phyloP scores from a whole-genome alignment of 2,113 vertebrate species.

The Heterochromis multidens region DNA sequence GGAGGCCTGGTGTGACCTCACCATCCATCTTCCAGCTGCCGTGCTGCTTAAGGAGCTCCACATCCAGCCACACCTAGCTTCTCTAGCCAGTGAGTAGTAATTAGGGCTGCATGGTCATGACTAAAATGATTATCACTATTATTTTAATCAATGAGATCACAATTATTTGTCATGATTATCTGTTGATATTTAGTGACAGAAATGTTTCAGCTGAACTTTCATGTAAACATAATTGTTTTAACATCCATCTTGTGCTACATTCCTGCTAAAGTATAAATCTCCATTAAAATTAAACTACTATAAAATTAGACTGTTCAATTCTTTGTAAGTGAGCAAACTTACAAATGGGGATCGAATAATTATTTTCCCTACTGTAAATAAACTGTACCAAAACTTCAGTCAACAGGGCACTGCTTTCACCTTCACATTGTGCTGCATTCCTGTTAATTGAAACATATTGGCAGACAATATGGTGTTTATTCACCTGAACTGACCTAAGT shows the following conservation, averaged over 20 bases:
- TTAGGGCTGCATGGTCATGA: neutral
- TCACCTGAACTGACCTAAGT: neutral
- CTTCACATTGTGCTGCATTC: neutral
- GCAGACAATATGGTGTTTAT: neutral
- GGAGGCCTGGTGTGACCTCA: constrained; percentile 99
- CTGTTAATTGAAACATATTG: neutral
- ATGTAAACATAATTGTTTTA: too few relatives aligned
- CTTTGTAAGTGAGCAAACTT: neutral
- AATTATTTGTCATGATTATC: too few relatives aligned
- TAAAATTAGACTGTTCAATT: neutral
- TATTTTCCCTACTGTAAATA: neutral
- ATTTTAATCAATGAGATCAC: too few relatives aligned
- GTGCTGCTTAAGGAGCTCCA: constrained; percentile 97
- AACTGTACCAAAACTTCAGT: neutral
- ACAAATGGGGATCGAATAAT: neutral
- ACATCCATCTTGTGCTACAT: neutral
- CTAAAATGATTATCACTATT: too few relatives aligned
- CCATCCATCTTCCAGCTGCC: constrained; percentile 94
- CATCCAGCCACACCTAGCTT: constrained; percentile 97
- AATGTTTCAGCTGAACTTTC: too few relatives aligned
- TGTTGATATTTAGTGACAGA: too few relatives aligned
- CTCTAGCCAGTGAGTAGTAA: constrained; percentile 89
- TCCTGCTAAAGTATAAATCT: too few relatives aligned
- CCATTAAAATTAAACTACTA: neutral
- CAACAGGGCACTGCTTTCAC: neutral